phyloP scores from a whole-genome alignment of 2,113 vertebrate genomes.

The Agapornis roseicollis region DNA sequence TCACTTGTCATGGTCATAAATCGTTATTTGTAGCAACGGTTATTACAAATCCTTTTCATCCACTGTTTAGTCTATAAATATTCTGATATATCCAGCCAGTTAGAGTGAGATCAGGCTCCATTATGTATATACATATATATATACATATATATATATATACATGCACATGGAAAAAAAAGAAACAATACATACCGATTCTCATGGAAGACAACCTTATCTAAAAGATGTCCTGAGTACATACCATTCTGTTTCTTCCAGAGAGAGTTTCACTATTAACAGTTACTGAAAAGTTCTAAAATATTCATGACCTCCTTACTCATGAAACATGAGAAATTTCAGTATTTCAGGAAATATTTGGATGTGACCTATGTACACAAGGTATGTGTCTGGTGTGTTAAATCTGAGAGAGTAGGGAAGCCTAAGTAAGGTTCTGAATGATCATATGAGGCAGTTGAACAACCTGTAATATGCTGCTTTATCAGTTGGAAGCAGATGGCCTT shows the following conservation, averaged over 20 bases:
- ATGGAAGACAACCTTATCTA: background rate
- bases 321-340: background rate
- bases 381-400: background rate
- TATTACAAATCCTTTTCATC: background rate
- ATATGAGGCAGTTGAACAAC: background rate
- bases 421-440: background rate
- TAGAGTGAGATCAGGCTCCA: background rate
- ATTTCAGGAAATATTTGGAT: background rate
- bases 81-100: background rate
- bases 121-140: background rate
- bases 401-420: background rate
- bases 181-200: background rate
- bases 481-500: constrained; percentile 1
- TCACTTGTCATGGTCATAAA: background rate
- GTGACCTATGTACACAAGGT: background rate
- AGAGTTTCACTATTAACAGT: background rate
- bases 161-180: background rate
- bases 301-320: fast-evolving
- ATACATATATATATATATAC: fast-evolving
- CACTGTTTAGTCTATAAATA: background rate
- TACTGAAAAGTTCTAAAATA: background rate
- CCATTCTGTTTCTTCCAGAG: background rate
- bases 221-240: background rate
- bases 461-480: constrained; percentile 9
- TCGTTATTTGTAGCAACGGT: background rate